Evolutionary conservation across 2,113 vertebrate genomes (phyloP), one percentile per base, ranked within the genome.

Genomic region (Phalacrocorax carbo): DNA sequence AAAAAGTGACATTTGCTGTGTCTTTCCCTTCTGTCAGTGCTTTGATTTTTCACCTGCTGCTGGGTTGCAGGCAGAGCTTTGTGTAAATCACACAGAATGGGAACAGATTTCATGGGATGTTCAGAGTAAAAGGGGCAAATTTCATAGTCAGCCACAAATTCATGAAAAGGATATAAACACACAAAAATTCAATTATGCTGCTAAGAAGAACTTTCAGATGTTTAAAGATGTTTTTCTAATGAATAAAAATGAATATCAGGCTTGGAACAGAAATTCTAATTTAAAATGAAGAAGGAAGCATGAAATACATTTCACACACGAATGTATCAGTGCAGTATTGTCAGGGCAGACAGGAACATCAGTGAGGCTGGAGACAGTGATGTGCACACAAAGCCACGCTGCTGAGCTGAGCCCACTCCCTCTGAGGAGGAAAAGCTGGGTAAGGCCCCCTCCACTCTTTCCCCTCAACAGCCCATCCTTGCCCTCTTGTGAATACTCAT

Each of bases 131-230:
- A 97, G 75, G 30, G 70, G 82, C 48, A 93, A 94, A 95, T 95
- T 97, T 96, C 95, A 96, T 71, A 95, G 96, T 70, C 65, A 38
- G 78, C 89, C 73, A 90, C 86, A 88, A 96, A 95, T 90, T 95
- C 62, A 90, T 29, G 80, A 92, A 70, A 95, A 82, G 70, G 81
- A 94, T 68, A 82, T 78, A 95, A 95, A 95, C 44, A 80, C 71
- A 88, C 57, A 92, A 85, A 93, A 96, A 94, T 91, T 95, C 92
- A 96, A 96, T 70, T 97, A 94, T 29, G 34, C 46, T 65, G 71
- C 90, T 92, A 81, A 93, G 72, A 91, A 91, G 86, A 57, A 38
- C 75, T 92, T 73, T 95, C 78, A 73, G 78, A 96, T 69, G 82
- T 83, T 96, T 93, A 77, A 96, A 94, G 75, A 77, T 71, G 25